Percentiles rank a stretch among this genome's conserved stretches.
phyloP scores from a whole-genome alignment of 2,888 invertebrate genomes.

The Lissonota sp. region DNA sequence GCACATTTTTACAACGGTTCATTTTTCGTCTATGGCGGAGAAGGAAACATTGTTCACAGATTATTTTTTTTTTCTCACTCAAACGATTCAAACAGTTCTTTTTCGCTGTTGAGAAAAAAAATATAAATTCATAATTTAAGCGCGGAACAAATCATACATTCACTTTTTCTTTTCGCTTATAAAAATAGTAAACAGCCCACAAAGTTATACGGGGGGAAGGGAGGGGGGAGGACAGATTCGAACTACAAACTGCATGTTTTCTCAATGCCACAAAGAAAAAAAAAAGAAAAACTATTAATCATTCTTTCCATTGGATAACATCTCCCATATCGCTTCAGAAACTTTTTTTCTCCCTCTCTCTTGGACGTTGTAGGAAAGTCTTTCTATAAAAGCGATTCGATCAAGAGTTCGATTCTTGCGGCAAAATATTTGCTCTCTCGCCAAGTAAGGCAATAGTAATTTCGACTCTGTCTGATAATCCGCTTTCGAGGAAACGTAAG shows the following conservation, averaged over 20 bases:
- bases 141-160: slow-evolving; percentile 78
- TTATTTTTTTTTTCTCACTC: slow-evolving; percentile 41
- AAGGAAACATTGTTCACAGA: slow-evolving; percentile 31
- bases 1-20: slow-evolving; percentile 53
- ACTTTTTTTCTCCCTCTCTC: slow-evolving; percentile 23
- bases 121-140: slow-evolving; percentile 65
- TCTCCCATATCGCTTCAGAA: slow-evolving; percentile 24
- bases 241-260: slow-evolving; percentile 71
- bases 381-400: too few relatives aligned
- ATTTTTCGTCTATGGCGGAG: slow-evolving; percentile 8
- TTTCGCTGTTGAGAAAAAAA: slow-evolving; percentile 44
- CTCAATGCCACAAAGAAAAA: slow-evolving; percentile 21
- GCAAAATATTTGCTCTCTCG: neutral
- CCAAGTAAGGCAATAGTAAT: neutral
- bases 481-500: too few relatives aligned
- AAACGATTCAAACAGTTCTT: slow-evolving; percentile 33
- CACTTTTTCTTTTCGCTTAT: slow-evolving; percentile 76
- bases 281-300: slow-evolving; percentile 52
- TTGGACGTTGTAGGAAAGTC: neutral
- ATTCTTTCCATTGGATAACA: slow-evolving; percentile 64
- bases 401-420: neutral
- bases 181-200: slow-evolving; percentile 82
- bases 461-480: neutral
- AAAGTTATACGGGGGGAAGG: slow-evolving; percentile 56
- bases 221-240: slow-evolving; percentile 71